Evolutionary conservation across 92 coral and sea anemone species (phyloP).

Genomic region (Zoanthus gigantus): DNA sequence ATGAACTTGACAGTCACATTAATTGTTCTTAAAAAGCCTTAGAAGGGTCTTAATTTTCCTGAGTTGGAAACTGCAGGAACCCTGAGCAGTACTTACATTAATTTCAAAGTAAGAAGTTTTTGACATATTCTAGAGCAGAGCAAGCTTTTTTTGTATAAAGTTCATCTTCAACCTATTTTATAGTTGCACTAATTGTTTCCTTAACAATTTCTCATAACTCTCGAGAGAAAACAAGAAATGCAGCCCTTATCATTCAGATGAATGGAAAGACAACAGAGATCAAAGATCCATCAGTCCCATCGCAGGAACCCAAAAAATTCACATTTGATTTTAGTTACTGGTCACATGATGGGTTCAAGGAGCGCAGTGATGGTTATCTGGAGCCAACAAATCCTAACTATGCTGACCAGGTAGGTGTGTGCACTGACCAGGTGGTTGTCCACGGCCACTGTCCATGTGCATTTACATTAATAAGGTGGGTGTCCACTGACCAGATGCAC

Average conservation of each 20-base stretch:
- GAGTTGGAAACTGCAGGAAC: too few species aligned
- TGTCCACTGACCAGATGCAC: too few species aligned
- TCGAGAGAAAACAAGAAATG: slow-evolving; percentile 92
- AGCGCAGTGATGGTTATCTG: slow-evolving; percentile 81
- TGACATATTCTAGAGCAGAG: too few species aligned
- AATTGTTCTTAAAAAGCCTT: too few species aligned
- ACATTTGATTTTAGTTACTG: slow-evolving; percentile 95
- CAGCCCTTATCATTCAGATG: slow-evolving; percentile 84
- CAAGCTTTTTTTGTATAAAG: too few species aligned
- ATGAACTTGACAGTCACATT: too few species aligned
- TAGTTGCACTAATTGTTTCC: background rate
- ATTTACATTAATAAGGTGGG: too few species aligned
- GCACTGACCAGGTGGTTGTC: background rate
- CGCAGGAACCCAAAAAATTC: slow-evolving; percentile 83
- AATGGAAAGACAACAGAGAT: slow-evolving; percentile 82
- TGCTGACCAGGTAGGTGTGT: slow-evolving; percentile 89
- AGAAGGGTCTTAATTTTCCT: too few species aligned
- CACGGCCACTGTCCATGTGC: background rate
- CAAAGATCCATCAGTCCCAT: slow-evolving; percentile 76
- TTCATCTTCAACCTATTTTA: too few species aligned
- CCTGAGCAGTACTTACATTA: too few species aligned
- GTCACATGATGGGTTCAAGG: slow-evolving; percentile 94
- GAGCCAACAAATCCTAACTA: slow-evolving; percentile 71
- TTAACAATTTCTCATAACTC: slow-evolving; percentile 79
- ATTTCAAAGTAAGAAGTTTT: too few species aligned